Evolutionary conservation across 2,113 vertebrate species (phyloP), one percentile per base, ranked within the genome.

Genomic region (Anoura caudifer): DNA sequence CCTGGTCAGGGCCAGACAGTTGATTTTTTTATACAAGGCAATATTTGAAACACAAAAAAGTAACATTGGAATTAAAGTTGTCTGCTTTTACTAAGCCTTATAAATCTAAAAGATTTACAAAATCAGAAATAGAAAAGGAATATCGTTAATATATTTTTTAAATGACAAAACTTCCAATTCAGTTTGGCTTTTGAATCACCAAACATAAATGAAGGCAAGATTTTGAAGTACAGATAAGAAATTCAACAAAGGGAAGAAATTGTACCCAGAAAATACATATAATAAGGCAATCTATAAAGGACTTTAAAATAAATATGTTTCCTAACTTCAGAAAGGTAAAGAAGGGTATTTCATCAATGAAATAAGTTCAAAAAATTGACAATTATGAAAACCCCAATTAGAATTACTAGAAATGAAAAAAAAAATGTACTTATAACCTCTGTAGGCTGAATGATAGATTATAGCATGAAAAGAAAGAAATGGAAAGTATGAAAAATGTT

Each of bases 351-450:
- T 92, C 10, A 86, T 91, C 82, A 84, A 5, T 75, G 43, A 81
- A 95, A 75, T n/a, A 95, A 56, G 6, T 93, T 89, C 77, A 89
- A 67, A 95, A 95, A 88, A 86, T 45, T 5, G 41, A 87, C 22
- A 85, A 3, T 85, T 95, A 67, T 54, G 61, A 82, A 96, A 91
- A 69, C 15, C 20, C 38, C 38, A 91, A 38, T 45, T 90, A 47
- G 59, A 94, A 77, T 79, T 87, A 50, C 38, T 84, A 80, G 70
- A 80, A 94, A 90, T 90, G 70, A 87, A 91, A 95, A 93, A 77
- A 52, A 94, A 93, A 73, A 52, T 24, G 13, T 31, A 38, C 67
- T 86, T 92, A 61, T 36, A 19, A 81, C 61, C n/a, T 93, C 24
- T 38, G 3, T 72, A 41, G 24, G 17, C 22, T 73, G 4, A 69